phyloP scores from a whole-genome alignment of 2,113 vertebrate genomes.

The Odontesthes bonariensis region DNA sequence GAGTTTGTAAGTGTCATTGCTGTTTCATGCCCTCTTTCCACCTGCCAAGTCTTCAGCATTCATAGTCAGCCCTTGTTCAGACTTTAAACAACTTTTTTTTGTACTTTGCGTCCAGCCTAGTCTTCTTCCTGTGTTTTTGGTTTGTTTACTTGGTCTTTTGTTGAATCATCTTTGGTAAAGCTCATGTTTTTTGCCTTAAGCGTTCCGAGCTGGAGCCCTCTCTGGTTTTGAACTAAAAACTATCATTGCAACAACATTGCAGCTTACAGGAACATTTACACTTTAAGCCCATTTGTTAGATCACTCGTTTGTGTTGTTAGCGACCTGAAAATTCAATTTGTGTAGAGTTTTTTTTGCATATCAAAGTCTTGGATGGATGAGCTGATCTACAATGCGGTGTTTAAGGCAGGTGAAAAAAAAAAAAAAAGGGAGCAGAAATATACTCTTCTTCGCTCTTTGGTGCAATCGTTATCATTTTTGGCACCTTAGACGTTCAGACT shows the following conservation, averaged over 20 bases:
- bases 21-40: background rate
- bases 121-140: background rate
- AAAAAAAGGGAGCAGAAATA: background rate
- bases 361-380: constrained; percentile 26
- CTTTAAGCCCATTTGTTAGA: background rate
- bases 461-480: rapidly evolving
- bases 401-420: constrained; percentile 21
- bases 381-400: constrained; percentile 13
- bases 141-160: too few relatives aligned
- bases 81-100: background rate
- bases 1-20: too few relatives aligned
- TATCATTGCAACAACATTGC: too few relatives aligned
- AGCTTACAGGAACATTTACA: background rate
- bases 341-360: constrained; percentile 7
- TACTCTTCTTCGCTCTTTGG: background rate
- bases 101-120: background rate
- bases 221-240: background rate
- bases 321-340: constrained; percentile 1
- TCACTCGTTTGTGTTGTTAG: background rate
- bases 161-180: background rate
- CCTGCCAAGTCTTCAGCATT: background rate
- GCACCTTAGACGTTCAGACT: constrained; percentile 3
- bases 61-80: background rate
- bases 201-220: background rate
- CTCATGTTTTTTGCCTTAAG: background rate